A percentile compares a stretch with the other conserved stretches of the same genome.
Conservation (phyloP, 2,888 invertebrate genomes). For the Athalia cordata region DNA sequence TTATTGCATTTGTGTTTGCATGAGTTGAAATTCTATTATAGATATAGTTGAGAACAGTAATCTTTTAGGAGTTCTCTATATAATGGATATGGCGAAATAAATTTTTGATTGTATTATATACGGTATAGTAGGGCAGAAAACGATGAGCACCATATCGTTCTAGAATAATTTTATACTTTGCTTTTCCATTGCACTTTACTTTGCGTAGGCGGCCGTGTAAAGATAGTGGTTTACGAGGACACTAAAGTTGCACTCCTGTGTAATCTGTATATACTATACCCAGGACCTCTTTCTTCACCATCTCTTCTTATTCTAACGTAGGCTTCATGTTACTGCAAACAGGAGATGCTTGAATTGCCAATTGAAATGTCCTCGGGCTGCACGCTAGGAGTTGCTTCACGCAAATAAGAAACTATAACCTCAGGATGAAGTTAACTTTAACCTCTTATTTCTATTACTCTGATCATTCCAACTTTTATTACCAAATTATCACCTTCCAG, state of each 20-base stretch:
- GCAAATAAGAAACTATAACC: background rate
- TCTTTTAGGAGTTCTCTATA: too few species aligned
- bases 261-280: conserved; percentile 65
- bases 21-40: too few species aligned
- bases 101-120: too few species aligned
- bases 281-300: conserved; percentile 44
- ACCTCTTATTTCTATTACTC: background rate
- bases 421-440: background rate
- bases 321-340: too few species aligned
- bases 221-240: conserved; percentile 72
- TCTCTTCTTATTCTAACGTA: background rate
- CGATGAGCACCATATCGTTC: too few species aligned
- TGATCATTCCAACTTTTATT: background rate
- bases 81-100: too few species aligned
- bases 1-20: too few species aligned
- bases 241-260: conserved; percentile 68
- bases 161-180: too few species aligned
- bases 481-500: background rate
- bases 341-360: conserved; percentile 4
- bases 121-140: too few species aligned
- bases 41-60: too few species aligned
- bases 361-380: conserved; percentile 26
- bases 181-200: background rate
- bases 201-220: conserved; percentile 63
- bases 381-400: too few species aligned